phyloP scores from a whole-genome alignment of 2,113 vertebrate species.

The Anoura caudifer region DNA sequence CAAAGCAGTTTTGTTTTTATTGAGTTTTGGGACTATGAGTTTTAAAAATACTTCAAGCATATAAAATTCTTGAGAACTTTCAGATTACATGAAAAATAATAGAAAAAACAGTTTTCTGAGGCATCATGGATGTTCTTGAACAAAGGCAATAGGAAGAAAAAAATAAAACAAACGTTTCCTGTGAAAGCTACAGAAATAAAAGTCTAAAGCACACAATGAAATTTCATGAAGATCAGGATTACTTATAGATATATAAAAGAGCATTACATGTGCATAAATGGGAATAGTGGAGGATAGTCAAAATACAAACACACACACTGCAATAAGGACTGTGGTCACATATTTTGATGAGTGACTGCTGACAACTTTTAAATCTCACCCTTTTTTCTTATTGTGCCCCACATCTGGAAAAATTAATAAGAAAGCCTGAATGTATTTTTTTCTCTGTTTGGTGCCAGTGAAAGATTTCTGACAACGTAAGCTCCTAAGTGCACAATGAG shows the following conservation, averaged over 20 bases:
- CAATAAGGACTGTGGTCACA: neutral
- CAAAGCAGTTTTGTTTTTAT: neutral
- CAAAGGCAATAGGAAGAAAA: neutral
- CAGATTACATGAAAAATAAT: neutral
- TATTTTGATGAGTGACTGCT: neutral
- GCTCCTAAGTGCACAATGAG: fast-evolving
- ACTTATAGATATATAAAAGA: neutral
- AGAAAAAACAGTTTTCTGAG: neutral
- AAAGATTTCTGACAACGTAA: neutral
- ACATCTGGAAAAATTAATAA: neutral
- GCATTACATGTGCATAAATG: neutral
- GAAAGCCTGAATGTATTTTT: neutral
- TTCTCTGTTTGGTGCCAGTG: neutral
- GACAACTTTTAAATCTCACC: neutral
- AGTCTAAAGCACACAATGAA: neutral
- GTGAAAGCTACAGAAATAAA: neutral
- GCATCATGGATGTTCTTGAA: neutral
- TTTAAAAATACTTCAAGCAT: neutral
- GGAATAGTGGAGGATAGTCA: neutral
- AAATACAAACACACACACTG: neutral
- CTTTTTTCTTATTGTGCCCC: neutral
- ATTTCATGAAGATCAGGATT: neutral
- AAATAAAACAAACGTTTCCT: neutral
- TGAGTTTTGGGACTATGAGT: neutral
- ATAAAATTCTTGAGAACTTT: neutral